Percentiles rank a stretch among this genome's conserved stretches.
These are phyloP conservation scores for Lepidurus apus DNA, from an alignment of 1,140 invertebrate genomes.

Conservation along the genomic window DNA sequence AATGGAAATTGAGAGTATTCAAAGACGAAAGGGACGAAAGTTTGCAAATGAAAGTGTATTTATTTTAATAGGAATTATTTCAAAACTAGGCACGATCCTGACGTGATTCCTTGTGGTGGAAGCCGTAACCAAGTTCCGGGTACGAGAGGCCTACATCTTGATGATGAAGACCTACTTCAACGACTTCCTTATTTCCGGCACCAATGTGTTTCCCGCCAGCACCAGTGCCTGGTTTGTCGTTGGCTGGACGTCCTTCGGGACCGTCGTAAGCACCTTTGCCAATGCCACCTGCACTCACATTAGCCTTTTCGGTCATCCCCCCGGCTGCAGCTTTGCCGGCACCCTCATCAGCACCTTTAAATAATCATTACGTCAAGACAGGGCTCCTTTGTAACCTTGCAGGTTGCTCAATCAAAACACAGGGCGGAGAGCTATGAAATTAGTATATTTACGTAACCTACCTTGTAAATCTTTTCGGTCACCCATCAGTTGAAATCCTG, in stretches of 20 bases:
- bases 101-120: not conserved
- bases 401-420: not conserved
- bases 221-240: not conserved
- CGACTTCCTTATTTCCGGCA: not conserved
- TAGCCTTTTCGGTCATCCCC: not conserved
- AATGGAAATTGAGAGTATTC: too few relatives aligned
- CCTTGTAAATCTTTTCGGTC: slow-evolving; percentile 8
- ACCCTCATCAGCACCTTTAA: slow-evolving; percentile 1
- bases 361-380: not conserved
- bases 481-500: slow-evolving; percentile 6
- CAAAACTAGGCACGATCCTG: not conserved
- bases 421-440: not conserved
- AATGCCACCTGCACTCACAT: slow-evolving; percentile 7
- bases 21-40: too few relatives aligned
- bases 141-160: not conserved
- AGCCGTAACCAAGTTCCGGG: not conserved
- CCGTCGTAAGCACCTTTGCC: slow-evolving; percentile 1
- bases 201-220: not conserved
- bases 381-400: not conserved
- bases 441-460: not conserved
- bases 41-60: not conserved
- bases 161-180: not conserved
- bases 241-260: not conserved
- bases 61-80: too few relatives aligned
- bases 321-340: not conserved